These are phyloP conservation scores for Pempheris klunzingeri DNA, from an alignment of 2,797 vertebrate species.

Conservation along the genomic window DNA sequence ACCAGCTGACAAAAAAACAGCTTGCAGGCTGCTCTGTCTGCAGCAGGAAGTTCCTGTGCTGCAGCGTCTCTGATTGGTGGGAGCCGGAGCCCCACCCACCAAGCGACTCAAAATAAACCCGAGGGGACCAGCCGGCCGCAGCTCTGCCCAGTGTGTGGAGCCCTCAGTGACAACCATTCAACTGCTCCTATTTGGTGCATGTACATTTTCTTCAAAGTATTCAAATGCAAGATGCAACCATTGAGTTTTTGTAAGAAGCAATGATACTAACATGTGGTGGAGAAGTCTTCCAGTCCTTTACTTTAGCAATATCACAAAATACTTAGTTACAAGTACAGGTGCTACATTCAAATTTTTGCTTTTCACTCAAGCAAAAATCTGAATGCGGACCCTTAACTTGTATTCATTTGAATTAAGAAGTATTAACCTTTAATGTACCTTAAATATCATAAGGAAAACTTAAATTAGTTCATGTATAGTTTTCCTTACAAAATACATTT, in stretches of 20 bases:
- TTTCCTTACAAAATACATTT: background rate
- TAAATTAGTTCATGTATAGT: background rate
- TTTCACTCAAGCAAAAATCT: background rate
- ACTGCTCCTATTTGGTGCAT: too few relatives aligned
- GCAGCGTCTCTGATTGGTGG: constrained; percentile 64
- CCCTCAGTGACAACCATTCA: too few relatives aligned
- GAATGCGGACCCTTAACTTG: too few relatives aligned
- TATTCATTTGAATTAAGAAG: too few relatives aligned
- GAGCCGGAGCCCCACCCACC: constrained; percentile 62
- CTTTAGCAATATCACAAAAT: background rate
- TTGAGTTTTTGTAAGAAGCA: background rate
- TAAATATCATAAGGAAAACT: background rate
- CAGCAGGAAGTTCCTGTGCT: constrained; percentile 67
- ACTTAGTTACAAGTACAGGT: background rate
- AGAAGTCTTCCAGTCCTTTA: background rate
- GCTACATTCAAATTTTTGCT: background rate
- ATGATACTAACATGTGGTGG: background rate
- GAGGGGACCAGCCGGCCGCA: background rate
- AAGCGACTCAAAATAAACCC: constrained; percentile 48
- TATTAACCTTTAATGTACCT: background rate
- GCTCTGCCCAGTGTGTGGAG: too few relatives aligned
- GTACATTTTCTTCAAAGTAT: too few relatives aligned
- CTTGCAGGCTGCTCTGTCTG: background rate
- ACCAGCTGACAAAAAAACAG: constrained; percentile 75
- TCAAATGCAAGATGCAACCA: too few relatives aligned